Evolutionary conservation across 2,888 invertebrate species (phyloP), one percentile per base, ranked within the genome.

Genomic region (Melolontha melolontha): DNA sequence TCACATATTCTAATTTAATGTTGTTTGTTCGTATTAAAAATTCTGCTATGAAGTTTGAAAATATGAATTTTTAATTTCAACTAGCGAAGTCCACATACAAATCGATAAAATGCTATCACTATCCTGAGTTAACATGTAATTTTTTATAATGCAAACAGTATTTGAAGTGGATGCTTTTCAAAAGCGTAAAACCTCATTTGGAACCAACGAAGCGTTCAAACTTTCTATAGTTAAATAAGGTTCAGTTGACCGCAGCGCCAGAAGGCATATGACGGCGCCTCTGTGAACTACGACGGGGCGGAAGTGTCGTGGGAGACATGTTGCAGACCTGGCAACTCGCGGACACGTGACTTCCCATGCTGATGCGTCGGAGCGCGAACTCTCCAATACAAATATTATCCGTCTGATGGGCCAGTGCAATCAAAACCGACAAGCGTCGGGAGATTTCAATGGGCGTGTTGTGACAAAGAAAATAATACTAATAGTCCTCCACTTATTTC

Each of bases 231-330:
- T 42, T 70, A 66, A 34, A 72, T 70, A 70, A 72, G 68, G 67
- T 64, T 67, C 67, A 66, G 54, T 50, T 65, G 64, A 71, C 71
- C 71, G 59, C 72, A 70, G 64, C 65, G 67, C 71, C 70, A 65
- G 71, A 49, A 67, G 67, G 68, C 57, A 50, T 68, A 69, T 70
- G 69, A 29, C 70, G 70, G 70, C 44, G 41, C 67, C 68, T 69
- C 68, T 72, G 57, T 55, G 73, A 73, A 73, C 71, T 70, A 44
- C 34, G 41, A 12, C 49, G 29, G 50, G 54, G 70, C 72, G 72
- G 72, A 71, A 70, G 67, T 71, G 72, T 72, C 70, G 72, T 72
- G 74, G 71, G 72, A 71, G 71, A 74, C 70, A 68, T 72, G 72
- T 71, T 70, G 72, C 72, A 70, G 71, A 47, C 34, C 47, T 44